Evolutionary conservation across 2,113 vertebrate species (phyloP), one percentile per base, ranked within the genome.

Genomic region (Atlantisia rogersi): DNA sequence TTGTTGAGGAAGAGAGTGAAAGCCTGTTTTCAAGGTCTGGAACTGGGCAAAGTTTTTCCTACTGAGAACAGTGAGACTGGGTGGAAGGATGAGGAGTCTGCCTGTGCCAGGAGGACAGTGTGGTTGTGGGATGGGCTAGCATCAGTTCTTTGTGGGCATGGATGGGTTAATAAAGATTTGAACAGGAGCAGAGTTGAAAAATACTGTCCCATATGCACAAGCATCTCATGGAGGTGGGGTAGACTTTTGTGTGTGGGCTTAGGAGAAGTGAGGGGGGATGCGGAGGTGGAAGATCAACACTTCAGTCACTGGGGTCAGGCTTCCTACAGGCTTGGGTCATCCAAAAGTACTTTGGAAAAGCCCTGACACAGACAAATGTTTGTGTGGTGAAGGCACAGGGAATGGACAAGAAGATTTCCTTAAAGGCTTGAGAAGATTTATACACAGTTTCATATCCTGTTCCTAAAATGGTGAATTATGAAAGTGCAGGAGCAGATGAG

Each of bases 381-480:
- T 60, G 10, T 63, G 24, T 68, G 35, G 7, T 76, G 31, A 64
- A 79, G 39, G 28, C 42, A 29, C 4, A 37, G 18, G 5, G 37
- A 37, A 26, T 19, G 12, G 22, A 55, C 48, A 71, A 28, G 28
- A 87, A 59, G 28, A 46, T 60, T n/a, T 69, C 63, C 37, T 62
- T 15, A 76, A 77, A 73, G 31, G 32, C 31, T 37, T 79, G 26
- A 69, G 52, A 86, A 80, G 17, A 21, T 88, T 60, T 83, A 6
- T 68, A 15, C 35, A 58, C 11, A 9, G 16, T 75, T 82, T 82
- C 21, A 16, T 58, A 70, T 73, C 31, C 35, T 83, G 7, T 67
- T 80, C 37, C 39, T 91, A 82, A 82, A 95, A 71, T 79, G 39
- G 52, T 63, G 70, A 87, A 28, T 64, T 85, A 25, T 10, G 22